phyloP scores from a whole-genome alignment of 1,140 invertebrate genomes.

The Monochamus saltuarius region DNA sequence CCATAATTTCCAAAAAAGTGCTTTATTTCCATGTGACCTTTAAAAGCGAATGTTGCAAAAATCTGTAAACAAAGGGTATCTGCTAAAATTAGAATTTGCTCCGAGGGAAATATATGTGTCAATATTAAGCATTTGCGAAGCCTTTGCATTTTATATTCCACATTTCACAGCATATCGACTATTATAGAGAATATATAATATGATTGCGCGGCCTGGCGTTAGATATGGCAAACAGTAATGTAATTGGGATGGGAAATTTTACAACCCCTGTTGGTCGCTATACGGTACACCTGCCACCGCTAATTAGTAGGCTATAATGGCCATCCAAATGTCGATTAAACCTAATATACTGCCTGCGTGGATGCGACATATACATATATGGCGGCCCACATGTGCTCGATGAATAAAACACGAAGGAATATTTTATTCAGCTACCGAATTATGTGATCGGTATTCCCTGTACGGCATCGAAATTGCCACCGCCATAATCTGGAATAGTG shows the following conservation, averaged over 20 bases:
- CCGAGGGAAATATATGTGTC: too few relatives aligned
- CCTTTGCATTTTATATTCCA: background rate
- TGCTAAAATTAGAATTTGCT: too few relatives aligned
- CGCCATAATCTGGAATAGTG: background rate
- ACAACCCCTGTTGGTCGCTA: slow-evolving; percentile 41
- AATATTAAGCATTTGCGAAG: too few relatives aligned
- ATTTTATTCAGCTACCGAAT: slow-evolving; percentile 13
- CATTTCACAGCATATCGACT: slow-evolving; percentile 4
- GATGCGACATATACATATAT: slow-evolving; percentile 27
- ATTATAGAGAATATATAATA: slow-evolving; percentile 19
- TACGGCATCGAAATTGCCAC: background rate
- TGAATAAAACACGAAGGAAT: slow-evolving; percentile 24
- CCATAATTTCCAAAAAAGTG: too few relatives aligned
- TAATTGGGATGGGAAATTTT: slow-evolving; percentile 39
- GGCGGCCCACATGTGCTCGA: slow-evolving; percentile 18
- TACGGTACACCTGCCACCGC: slow-evolving; percentile 48
- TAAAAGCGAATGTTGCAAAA: too few relatives aligned
- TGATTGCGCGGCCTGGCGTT: slow-evolving; percentile 9
- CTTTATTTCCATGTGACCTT: too few relatives aligned
- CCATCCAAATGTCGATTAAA: slow-evolving; percentile 48
- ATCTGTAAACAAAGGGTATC: too few relatives aligned
- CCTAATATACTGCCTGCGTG: slow-evolving; percentile 43
- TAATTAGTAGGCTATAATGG: slow-evolving; percentile 50
- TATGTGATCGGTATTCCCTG: background rate
- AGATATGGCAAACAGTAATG: slow-evolving; percentile 36